phyloP scores from a whole-genome alignment of 2,113 vertebrate genomes.

The Hippoglossus stenolepis region DNA sequence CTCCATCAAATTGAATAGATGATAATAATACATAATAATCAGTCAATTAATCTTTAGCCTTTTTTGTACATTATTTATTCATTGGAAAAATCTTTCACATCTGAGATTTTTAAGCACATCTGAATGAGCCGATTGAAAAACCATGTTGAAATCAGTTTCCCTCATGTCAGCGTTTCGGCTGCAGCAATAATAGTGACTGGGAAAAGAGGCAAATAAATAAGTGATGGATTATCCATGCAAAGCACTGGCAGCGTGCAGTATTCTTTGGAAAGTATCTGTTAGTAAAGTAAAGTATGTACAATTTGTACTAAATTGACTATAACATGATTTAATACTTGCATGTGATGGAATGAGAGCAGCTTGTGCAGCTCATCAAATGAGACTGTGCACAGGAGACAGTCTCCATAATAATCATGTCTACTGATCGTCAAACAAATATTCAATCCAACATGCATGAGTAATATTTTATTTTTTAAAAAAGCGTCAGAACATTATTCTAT shows the following conservation, averaged over 20 bases:
- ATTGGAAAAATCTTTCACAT: too few species aligned
- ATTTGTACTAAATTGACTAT: constrained; percentile 5
- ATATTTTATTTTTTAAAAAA: too few species aligned
- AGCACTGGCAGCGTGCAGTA: background rate
- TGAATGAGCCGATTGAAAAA: too few species aligned
- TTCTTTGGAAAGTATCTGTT: constrained; percentile 9
- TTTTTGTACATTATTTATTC: background rate
- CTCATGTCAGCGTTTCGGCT: background rate
- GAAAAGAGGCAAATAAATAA: background rate
- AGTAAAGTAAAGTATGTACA: constrained; percentile 5
- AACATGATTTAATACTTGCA: background rate
- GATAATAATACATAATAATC: background rate
- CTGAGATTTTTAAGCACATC: too few species aligned
- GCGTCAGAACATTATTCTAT: too few species aligned
- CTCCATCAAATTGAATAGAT: background rate
- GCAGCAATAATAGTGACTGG: background rate
- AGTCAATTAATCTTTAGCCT: background rate
- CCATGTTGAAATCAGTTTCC: background rate
- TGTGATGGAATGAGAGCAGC: background rate
- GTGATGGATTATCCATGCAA: background rate
- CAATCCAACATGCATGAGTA: too few species aligned
- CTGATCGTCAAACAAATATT: too few species aligned
- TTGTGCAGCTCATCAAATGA: background rate
- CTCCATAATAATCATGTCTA: background rate
- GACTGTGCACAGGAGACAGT: background rate